phyloP scores from a whole-genome alignment of 2,888 invertebrate genomes.

The Nomada lathburiana region DNA sequence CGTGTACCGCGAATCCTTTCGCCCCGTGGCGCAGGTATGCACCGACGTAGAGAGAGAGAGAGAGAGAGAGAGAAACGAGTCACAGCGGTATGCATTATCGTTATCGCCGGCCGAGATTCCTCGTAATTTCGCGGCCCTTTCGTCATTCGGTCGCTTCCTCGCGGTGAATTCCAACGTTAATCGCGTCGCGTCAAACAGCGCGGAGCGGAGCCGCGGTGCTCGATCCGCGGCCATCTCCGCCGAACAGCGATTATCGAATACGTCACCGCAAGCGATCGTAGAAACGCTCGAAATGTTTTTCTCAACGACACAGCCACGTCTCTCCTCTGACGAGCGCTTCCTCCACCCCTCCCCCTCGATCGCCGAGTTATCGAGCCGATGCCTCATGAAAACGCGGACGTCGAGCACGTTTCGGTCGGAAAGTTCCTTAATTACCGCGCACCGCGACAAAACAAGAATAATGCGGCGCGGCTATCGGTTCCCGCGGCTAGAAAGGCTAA shows the following conservation, averaged over 20 bases:
- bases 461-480: slow-evolving; percentile 27
- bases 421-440: slow-evolving; percentile 32
- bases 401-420: slow-evolving; percentile 4
- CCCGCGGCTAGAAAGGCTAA: slow-evolving; percentile 40
- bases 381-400: not conserved
- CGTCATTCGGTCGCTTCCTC: slow-evolving; percentile 39
- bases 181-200: slow-evolving; percentile 35
- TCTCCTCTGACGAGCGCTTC: too few relatives aligned
- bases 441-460: slow-evolving; percentile 22
- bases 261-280: slow-evolving; percentile 2
- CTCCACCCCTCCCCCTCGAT: not conserved
- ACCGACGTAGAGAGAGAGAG: not conserved
- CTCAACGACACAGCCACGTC: not conserved
- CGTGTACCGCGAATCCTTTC: too few relatives aligned
- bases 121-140: slow-evolving; percentile 30
- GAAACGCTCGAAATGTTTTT: slow-evolving; percentile 7
- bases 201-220: not conserved
- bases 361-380: slow-evolving; percentile 8
- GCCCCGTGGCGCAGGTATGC: too few relatives aligned
- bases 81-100: not conserved
- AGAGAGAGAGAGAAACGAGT: not conserved
- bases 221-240: not conserved
- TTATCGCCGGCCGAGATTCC: slow-evolving; percentile 45
- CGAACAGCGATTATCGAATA: slow-evolving; percentile 21
- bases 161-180: slow-evolving; percentile 58